phyloP scores from a whole-genome alignment of 2,113 vertebrate genomes.

The Cavia aperea region DNA sequence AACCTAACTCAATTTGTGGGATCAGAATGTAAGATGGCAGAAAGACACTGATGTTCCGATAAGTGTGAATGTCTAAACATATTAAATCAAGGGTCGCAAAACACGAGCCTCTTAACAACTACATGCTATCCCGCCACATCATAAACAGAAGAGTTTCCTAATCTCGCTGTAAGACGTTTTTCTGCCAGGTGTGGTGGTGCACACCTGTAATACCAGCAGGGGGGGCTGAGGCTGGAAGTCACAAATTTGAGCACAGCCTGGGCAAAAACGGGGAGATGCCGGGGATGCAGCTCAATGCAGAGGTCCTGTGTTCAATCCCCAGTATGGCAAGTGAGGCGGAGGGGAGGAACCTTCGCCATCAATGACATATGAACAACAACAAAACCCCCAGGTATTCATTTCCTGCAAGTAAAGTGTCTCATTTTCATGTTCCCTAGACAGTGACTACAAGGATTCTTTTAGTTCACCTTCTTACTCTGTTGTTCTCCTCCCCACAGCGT shows the following conservation, averaged over 20 bases:
- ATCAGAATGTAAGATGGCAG: background rate
- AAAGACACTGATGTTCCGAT: background rate
- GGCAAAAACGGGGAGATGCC: background rate
- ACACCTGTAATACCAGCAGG: background rate
- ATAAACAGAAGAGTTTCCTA: background rate
- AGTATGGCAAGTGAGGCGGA: background rate
- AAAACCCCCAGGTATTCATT: background rate
- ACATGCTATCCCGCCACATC: background rate
- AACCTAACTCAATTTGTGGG: background rate
- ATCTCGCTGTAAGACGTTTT: background rate
- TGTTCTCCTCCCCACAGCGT: background rate
- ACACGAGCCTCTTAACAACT: background rate
- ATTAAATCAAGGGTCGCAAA: background rate
- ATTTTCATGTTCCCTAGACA: slow-evolving; percentile 3
- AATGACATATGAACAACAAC: background rate
- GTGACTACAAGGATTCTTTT: background rate
- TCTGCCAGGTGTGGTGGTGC: background rate
- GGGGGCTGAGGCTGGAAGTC: background rate
- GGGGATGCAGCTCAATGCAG: background rate
- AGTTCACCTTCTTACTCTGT: background rate
- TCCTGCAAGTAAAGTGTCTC: background rate
- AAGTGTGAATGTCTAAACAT: background rate
- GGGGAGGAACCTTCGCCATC: background rate
- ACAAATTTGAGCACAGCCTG: background rate
- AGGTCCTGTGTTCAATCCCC: background rate